Evolutionary conservation across 2,113 vertebrate genomes (phyloP).

Genomic region (Seriola quinqueradiata): DNA sequence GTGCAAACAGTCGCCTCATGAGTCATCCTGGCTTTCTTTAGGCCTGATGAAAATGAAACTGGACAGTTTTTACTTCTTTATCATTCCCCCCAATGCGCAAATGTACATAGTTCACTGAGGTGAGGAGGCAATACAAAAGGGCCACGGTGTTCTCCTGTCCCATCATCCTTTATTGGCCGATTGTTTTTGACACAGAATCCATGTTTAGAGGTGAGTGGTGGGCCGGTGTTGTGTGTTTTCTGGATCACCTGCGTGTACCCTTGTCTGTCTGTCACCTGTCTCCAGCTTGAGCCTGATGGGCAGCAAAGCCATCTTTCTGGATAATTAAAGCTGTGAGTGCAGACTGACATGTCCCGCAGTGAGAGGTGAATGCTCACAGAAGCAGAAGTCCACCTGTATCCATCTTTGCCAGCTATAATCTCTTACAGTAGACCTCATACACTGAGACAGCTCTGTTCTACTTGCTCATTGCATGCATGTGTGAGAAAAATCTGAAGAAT

Average conservation of each 20-base stretch:
- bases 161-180: constrained; percentile 1
- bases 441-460: neutral
- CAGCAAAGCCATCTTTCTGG: constrained; percentile 56
- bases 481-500: neutral
- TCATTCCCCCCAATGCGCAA: constrained; percentile 21
- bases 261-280: constrained; percentile 35
- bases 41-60: constrained; percentile 49
- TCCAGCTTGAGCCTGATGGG: constrained; percentile 30
- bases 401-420: constrained; percentile 15
- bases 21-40: constrained; percentile 56
- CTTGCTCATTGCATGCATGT: neutral
- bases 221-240: constrained; percentile 26
- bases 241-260: constrained; percentile 36
- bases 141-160: neutral
- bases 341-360: constrained; percentile 53
- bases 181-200: constrained; percentile 32
- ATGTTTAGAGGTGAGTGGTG: constrained; percentile 30
- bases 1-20: constrained; percentile 60
- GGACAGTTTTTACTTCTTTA: constrained; percentile 43
- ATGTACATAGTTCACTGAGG: constrained; percentile 15
- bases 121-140: constrained; percentile 24
- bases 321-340: constrained; percentile 62
- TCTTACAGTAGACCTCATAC: constrained; percentile 15
- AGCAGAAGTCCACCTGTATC: constrained; percentile 46
- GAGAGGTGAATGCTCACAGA: constrained; percentile 55